Conservation (phyloP, 1,140 invertebrate genomes). For the Drosophila asahinai region DNA sequence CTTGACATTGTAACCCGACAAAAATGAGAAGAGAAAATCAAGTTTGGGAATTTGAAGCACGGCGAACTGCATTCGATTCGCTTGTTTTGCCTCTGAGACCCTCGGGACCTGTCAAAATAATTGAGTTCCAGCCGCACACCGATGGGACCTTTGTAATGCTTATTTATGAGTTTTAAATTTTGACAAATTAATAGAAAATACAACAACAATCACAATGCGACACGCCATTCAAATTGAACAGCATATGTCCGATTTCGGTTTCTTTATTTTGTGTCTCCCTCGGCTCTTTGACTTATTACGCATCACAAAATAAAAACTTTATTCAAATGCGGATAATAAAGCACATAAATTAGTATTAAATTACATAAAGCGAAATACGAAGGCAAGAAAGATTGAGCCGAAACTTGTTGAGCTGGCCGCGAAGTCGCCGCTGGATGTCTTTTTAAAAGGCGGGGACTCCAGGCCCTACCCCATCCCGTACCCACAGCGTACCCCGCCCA, state of each 20-base stretch:
- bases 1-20: constrained; percentile 14
- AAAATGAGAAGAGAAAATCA: constrained; percentile 2
- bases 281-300: constrained; percentile 39
- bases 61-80: constrained; percentile 68
- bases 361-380: constrained; percentile 53
- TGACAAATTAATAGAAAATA: constrained; percentile 79
- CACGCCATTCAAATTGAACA: constrained; percentile 63
- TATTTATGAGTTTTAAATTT: constrained; percentile 71
- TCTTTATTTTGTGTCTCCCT: not conserved
- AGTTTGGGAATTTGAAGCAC: constrained; percentile 27
- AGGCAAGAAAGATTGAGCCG: constrained; percentile 16
- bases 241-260: constrained; percentile 47
- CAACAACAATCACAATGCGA: constrained; percentile 44
- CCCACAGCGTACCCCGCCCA: constrained; percentile 14
- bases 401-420: constrained; percentile 69
- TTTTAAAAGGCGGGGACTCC: constrained; percentile 49
- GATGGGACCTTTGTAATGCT: constrained; percentile 50
- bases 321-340: constrained; percentile 78
- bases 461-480: constrained; percentile 32
- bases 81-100: constrained; percentile 54
- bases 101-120: constrained; percentile 71
- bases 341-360: constrained; percentile 83
- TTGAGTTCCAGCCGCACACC: constrained; percentile 31
- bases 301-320: constrained; percentile 52
- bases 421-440: constrained; percentile 62